A percentile compares a stretch with the other conserved stretches of the same genome.
phyloP scores from a whole-genome alignment of 1,140 invertebrate species.

The Orchestia grillus region DNA sequence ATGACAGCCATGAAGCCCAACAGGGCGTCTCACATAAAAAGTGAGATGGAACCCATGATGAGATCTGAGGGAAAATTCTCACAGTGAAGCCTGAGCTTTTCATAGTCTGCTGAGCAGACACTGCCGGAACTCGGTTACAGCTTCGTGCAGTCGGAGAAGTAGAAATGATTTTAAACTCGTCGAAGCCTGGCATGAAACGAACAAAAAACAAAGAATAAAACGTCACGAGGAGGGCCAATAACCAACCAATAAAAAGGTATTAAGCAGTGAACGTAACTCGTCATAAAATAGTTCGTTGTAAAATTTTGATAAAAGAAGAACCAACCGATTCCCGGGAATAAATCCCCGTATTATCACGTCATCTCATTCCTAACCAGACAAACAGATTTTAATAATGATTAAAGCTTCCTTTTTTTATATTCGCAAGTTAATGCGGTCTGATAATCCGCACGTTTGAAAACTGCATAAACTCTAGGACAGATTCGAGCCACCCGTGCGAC shows the following conservation, averaged over 20 bases:
- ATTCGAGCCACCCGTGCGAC: not conserved
- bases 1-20: not conserved
- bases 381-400: not conserved
- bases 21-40: not conserved
- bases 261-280: not conserved
- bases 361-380: not conserved
- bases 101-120: not conserved
- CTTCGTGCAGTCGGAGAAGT: not conserved
- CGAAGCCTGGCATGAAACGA: not conserved
- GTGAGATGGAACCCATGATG: not conserved
- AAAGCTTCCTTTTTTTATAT: not conserved
- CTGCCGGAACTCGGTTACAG: not conserved
- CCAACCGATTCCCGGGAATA: not conserved
- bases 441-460: not conserved
- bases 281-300: too few relatives aligned
- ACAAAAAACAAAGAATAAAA: not conserved
- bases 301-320: not conserved
- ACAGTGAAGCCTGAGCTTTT: not conserved
- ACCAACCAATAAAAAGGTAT: too few relatives aligned
- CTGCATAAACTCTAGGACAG: not conserved
- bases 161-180: not conserved
- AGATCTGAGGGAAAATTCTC: not conserved
- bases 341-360: not conserved
- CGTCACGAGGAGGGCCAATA: too few relatives aligned
- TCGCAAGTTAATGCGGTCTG: not conserved